These are phyloP conservation scores for Sarcoramphus papa DNA, from an alignment of 2,797 vertebrate genomes.

Conservation along the genomic window DNA sequence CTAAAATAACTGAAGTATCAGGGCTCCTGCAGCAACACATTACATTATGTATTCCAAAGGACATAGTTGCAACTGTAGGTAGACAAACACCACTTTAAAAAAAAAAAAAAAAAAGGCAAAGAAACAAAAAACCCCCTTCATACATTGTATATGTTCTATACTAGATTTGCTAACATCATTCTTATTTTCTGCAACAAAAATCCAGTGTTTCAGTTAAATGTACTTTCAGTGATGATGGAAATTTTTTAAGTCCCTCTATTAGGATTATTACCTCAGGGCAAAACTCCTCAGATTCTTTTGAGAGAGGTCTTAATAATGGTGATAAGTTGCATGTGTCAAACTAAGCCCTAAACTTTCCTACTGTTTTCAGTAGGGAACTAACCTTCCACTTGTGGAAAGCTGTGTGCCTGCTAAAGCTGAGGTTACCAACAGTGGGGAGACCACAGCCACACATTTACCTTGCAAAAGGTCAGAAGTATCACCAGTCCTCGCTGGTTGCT, in stretches of 20 bases:
- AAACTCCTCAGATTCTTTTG: neutral
- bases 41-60: neutral
- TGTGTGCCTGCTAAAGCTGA: neutral
- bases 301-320: neutral
- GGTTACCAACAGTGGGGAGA: neutral
- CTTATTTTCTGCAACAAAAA: neutral
- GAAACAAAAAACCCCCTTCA: neutral
- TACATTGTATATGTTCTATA: neutral
- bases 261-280: neutral
- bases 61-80: neutral
- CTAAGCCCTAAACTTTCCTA: neutral
- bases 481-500: neutral
- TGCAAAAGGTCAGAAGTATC: neutral
- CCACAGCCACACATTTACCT: neutral
- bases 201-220: neutral
- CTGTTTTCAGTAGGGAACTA: neutral
- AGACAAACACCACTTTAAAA: neutral
- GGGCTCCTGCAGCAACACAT: neutral
- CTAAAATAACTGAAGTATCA: constrained; percentile 63
- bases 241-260: neutral
- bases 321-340: neutral
- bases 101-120: neutral
- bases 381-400: neutral
- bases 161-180: neutral
- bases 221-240: neutral